Conservation (phyloP, 2,888 invertebrate species). For the Thumatha senex region DNA sequence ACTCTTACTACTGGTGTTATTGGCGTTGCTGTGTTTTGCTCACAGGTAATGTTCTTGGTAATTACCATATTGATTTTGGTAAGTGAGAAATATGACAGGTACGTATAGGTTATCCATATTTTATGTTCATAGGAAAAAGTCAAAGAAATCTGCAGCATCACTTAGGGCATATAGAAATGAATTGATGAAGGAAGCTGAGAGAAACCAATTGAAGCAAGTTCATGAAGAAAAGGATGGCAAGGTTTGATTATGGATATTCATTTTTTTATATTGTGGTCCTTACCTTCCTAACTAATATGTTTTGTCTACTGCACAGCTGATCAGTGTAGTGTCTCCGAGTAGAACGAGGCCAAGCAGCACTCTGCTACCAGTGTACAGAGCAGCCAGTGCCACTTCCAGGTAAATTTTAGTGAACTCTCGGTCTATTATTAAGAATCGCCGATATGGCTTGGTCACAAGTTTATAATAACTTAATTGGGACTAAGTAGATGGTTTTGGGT, state of each 20-base stretch:
- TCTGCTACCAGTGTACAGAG: constrained; percentile 68
- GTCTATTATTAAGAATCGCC: no score
- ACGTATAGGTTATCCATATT: no score
- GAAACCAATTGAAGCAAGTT: constrained; percentile 73
- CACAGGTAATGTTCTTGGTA: constrained; percentile 54
- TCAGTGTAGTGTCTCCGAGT: constrained; percentile 77
- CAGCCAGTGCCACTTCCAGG: constrained; percentile 74
- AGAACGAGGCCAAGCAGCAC: constrained; percentile 75
- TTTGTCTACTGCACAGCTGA: constrained; percentile 49
- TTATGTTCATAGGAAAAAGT: constrained; percentile 57
- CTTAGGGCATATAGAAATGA: constrained; percentile 71
- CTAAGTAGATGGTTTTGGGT: no score
- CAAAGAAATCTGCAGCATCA: constrained; percentile 69
- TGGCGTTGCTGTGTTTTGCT: constrained; percentile 75
- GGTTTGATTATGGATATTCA: constrained; percentile 40
- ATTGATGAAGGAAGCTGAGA: constrained; percentile 68
- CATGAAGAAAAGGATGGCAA: constrained; percentile 74
- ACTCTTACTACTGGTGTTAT: constrained; percentile 81
- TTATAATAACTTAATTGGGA: no score
- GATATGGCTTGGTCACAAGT: no score
- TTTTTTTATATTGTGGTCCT: no score
- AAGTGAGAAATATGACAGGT: no score
- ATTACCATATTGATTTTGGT: no score
- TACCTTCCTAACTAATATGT: no score
- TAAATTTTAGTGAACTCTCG: constrained; percentile 27